These are phyloP conservation scores for Unio pictorum DNA, from an alignment of 2,888 invertebrate species.

Conservation along the genomic window DNA sequence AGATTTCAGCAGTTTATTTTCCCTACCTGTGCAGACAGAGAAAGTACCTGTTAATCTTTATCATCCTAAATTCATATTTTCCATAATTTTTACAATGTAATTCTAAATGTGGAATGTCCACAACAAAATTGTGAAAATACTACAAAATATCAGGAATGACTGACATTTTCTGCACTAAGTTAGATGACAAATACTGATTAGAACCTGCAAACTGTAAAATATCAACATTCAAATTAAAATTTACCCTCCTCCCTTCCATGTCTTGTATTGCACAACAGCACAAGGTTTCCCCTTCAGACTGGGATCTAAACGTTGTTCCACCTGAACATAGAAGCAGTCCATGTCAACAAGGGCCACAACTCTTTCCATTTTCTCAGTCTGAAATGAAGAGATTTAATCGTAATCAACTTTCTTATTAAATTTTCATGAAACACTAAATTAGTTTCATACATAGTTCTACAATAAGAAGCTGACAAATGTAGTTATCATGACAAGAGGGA, in stretches of 20 bases:
- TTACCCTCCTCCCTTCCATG: constrained; percentile 94
- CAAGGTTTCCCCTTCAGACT: constrained; percentile 88
- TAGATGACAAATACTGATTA: too few relatives aligned
- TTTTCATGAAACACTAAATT: background rate
- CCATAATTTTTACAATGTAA: too few relatives aligned
- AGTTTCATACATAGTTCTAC: background rate
- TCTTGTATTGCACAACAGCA: constrained; percentile 96
- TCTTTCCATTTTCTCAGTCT: constrained; percentile 46
- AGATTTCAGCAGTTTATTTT: background rate
- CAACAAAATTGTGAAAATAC: too few relatives aligned
- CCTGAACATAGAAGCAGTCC: constrained; percentile 99
- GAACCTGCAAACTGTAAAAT: background rate
- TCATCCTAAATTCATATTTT: too few relatives aligned
- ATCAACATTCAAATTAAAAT: constrained; percentile 33
- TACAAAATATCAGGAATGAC: too few relatives aligned
- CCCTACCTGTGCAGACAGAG: background rate
- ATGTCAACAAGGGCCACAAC: constrained; percentile 93
- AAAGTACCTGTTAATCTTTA: too few relatives aligned
- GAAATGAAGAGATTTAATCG: background rate
- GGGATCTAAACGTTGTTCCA: constrained; percentile 93
- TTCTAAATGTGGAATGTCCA: too few relatives aligned
- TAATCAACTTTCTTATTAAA: background rate
- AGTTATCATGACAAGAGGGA: too few relatives aligned
- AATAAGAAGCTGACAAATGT: too few relatives aligned
- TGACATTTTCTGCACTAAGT: too few relatives aligned